Evolutionary conservation across 2,797 vertebrate genomes (phyloP).

Genomic region (Poeciliopsis turneri): DNA sequence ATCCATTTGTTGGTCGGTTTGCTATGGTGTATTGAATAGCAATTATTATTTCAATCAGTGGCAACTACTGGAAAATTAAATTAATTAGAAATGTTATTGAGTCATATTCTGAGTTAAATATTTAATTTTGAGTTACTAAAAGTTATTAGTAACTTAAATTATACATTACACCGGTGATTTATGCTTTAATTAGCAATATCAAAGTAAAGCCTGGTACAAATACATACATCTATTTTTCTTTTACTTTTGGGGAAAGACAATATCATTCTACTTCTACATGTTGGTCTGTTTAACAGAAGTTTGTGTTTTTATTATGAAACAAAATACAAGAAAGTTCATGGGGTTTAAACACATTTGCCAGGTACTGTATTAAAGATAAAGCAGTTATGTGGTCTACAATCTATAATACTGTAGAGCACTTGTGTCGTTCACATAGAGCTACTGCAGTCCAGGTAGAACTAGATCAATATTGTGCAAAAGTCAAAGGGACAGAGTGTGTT

Average conservation of each 20-base stretch:
- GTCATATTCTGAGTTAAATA: not conserved
- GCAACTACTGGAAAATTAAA: not conserved
- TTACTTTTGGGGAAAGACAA: not conserved
- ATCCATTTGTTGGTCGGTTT: no score
- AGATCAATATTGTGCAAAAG: slow-evolving; percentile 67
- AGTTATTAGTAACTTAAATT: not conserved
- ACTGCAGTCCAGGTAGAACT: slow-evolving; percentile 59
- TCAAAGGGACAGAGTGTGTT: slow-evolving; percentile 68
- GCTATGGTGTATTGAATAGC: no score
- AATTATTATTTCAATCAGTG: no score
- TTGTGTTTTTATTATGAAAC: not conserved
- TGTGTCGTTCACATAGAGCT: slow-evolving; percentile 43
- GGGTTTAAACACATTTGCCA: not conserved
- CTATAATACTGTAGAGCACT: slow-evolving; percentile 39
- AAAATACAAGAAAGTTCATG: not conserved
- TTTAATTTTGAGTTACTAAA: no score
- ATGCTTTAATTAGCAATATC: not conserved
- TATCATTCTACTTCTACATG: not conserved
- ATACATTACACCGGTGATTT: no score
- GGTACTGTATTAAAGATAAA: slow-evolving; percentile 20
- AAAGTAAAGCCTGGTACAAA: not conserved
- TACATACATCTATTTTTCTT: not conserved
- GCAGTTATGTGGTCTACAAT: slow-evolving; percentile 48
- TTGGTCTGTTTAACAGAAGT: not conserved
- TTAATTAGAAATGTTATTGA: not conserved